Percentiles rank a stretch among this genome's conserved stretches.
Conservation (phyloP, 2,797 vertebrate genomes). For the Lacerta viridis region DNA sequence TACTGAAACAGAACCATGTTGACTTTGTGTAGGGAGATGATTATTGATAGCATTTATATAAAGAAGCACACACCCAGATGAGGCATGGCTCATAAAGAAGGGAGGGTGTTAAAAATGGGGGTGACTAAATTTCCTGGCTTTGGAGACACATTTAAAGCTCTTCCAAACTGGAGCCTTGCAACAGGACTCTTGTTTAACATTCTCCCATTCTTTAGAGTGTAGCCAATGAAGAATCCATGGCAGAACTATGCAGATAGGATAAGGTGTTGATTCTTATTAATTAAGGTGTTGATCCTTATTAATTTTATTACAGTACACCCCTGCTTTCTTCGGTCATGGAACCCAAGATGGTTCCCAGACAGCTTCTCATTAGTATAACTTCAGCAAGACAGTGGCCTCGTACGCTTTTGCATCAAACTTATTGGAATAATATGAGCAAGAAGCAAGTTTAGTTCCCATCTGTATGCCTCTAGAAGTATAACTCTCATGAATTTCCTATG, state of each 20-base stretch:
- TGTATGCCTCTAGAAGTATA: not conserved
- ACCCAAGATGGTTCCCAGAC: not conserved
- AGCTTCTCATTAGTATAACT: not conserved
- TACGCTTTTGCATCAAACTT: not conserved
- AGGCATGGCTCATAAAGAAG: slow-evolving; percentile 21
- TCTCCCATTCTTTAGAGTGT: not conserved
- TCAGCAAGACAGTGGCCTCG: no score
- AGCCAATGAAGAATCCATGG: not conserved
- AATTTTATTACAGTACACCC: no score
- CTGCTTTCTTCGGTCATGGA: not conserved
- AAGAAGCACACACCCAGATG: slow-evolving; percentile 9
- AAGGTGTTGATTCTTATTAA: not conserved
- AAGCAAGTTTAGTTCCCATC: not conserved
- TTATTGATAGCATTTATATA: slow-evolving; percentile 12
- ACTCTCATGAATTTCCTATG: not conserved
- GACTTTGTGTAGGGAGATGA: slow-evolving; percentile 29
- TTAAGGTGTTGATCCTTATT: not conserved
- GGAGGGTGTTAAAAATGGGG: not conserved
- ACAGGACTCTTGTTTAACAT: not conserved
- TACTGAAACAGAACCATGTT: not conserved
- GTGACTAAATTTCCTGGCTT: not conserved
- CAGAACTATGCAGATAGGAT: not conserved
- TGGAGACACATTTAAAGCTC: not conserved
- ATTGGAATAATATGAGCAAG: not conserved
- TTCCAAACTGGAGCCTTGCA: not conserved